These are phyloP conservation scores for Hapalemur alaotrensis DNA, from an alignment of 2,797 vertebrate genomes.

Conservation along the genomic window DNA sequence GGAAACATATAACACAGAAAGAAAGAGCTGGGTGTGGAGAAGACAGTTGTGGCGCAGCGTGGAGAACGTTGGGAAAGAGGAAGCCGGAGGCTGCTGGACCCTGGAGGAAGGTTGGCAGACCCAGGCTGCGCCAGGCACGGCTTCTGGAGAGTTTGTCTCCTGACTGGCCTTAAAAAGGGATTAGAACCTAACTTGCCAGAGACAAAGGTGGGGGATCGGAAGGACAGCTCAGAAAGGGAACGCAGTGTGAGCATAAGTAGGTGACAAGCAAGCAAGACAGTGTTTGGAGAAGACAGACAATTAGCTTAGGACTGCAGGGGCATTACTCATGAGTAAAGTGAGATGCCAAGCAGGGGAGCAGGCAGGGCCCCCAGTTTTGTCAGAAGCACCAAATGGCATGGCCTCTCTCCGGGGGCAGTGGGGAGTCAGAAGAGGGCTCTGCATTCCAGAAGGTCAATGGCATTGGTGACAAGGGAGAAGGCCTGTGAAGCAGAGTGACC, in stretches of 20 bases:
- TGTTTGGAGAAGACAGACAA: background rate
- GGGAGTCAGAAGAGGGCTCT: background rate
- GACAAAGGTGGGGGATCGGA: background rate
- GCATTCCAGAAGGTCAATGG: background rate
- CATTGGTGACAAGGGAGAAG: background rate
- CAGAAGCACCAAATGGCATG: background rate
- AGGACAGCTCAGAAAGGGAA: background rate
- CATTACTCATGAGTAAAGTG: background rate
- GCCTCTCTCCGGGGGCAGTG: background rate
- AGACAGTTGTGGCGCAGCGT: fast-evolving
- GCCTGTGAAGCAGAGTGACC: background rate
- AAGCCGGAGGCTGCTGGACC: background rate
- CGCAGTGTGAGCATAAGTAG: background rate
- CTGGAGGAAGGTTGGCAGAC: background rate
- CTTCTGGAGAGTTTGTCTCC: background rate
- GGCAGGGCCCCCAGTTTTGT: background rate
- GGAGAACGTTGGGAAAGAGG: background rate
- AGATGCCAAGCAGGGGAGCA: background rate
- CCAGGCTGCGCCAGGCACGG: too few species aligned
- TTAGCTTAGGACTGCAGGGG: background rate
- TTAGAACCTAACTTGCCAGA: background rate
- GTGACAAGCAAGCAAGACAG: background rate
- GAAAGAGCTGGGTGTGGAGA: background rate
- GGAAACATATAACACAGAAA: background rate
- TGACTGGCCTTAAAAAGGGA: background rate